These are phyloP conservation scores for Taphrorychus bicolor DNA, from an alignment of 2,888 invertebrate species.

Conservation along the genomic window DNA sequence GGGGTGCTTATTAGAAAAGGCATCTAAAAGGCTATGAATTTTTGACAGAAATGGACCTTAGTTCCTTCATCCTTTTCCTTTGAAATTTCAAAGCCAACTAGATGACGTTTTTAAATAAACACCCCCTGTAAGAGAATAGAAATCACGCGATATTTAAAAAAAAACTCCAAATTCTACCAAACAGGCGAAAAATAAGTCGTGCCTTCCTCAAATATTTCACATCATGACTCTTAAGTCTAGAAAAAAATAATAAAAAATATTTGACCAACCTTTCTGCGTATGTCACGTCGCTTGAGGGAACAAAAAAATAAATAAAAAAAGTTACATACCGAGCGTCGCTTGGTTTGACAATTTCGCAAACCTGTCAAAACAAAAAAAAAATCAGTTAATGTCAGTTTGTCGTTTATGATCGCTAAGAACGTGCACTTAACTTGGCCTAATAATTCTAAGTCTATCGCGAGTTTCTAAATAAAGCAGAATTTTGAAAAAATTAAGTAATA, in stretches of 20 bases:
- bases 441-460: background rate
- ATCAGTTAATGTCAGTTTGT: background rate
- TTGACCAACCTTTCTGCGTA: conserved; percentile 39
- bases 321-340: conserved; percentile 51
- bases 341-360: conserved; percentile 46
- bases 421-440: background rate
- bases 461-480: background rate
- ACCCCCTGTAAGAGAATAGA: too few relatives aligned
- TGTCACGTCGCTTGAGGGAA: conserved; percentile 30
- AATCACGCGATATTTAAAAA: background rate
- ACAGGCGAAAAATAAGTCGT: conserved; percentile 29
- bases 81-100: too few relatives aligned
- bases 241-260: conserved; percentile 45
- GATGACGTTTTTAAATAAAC: too few relatives aligned
- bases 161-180: background rate
- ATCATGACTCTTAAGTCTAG: conserved; percentile 32
- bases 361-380: conserved; percentile 56
- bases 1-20: too few relatives aligned
- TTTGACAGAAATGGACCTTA: too few relatives aligned
- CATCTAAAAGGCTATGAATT: too few relatives aligned
- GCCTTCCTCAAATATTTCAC: conserved; percentile 26
- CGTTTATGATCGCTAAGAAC: background rate
- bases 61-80: too few relatives aligned
- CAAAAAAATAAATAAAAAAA: conserved; percentile 46
- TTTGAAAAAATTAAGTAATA: conserved; percentile 33